Evolutionary conservation across 2,797 vertebrate genomes (phyloP).

Genomic region (Anabacerthia variegaticeps): DNA sequence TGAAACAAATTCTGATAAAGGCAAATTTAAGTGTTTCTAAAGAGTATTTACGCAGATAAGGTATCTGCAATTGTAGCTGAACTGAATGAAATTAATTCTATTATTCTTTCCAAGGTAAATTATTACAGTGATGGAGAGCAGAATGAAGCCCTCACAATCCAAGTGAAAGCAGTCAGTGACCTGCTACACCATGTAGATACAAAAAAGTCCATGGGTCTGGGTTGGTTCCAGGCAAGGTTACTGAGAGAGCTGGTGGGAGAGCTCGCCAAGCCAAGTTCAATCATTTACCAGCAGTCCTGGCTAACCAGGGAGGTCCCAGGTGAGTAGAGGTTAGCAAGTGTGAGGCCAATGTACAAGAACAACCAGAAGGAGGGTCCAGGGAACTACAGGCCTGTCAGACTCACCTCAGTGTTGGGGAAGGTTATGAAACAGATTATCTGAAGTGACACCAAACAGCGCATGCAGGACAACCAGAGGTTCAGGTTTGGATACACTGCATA

Average conservation of each 20-base stretch:
- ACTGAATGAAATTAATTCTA: not conserved
- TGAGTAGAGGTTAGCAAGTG: not conserved
- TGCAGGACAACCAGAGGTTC: not conserved
- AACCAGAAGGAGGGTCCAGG: not conserved
- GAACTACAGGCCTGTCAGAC: not conserved
- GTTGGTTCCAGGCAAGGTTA: not conserved
- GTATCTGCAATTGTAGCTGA: not conserved
- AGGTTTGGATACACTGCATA: not conserved
- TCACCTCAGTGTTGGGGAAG: not conserved
- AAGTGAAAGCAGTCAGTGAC: not conserved
- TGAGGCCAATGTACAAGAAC: not conserved
- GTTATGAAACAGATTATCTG: not conserved
- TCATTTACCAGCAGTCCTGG: not conserved
- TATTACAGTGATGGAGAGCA: not conserved
- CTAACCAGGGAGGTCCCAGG: not conserved
- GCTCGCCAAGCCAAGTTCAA: not conserved
- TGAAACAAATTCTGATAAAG: not conserved
- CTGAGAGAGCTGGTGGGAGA: not conserved
- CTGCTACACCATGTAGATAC: not conserved
- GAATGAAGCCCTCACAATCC: not conserved
- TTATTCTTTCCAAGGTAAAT: not conserved
- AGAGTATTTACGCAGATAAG: not conserved
- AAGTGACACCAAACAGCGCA: not conserved
- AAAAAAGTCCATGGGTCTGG: rapidly evolving
- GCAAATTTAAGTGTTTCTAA: not conserved